phyloP scores from a whole-genome alignment of 2,113 vertebrate genomes.

The Cisticola juncidis region DNA sequence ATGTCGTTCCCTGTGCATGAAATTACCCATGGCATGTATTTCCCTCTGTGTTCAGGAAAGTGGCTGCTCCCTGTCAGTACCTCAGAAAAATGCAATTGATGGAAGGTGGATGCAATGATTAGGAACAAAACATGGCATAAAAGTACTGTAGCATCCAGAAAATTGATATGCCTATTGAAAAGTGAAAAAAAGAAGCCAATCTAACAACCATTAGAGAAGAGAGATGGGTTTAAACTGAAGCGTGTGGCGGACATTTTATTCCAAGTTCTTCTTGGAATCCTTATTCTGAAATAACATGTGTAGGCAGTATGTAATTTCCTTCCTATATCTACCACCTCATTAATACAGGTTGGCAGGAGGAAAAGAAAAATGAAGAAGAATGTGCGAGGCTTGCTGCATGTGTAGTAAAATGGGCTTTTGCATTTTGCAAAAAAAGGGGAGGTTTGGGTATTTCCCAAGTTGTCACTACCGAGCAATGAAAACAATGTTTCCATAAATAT shows the following conservation, averaged over 20 bases:
- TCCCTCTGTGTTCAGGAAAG: neutral
- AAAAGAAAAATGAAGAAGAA: neutral
- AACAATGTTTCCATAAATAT: neutral
- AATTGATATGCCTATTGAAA: neutral
- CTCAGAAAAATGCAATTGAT: neutral
- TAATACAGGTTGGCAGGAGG: slow-evolving; percentile 34
- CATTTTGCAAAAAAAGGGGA: neutral
- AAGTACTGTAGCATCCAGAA: neutral
- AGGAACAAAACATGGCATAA: neutral
- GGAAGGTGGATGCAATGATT: neutral
- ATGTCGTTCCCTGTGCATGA: neutral
- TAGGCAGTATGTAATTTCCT: slow-evolving; percentile 42
- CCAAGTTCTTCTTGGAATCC: neutral
- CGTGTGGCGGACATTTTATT: neutral
- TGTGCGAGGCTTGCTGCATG: neutral
- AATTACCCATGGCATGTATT: neutral
- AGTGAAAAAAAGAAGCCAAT: neutral
- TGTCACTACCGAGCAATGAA: neutral
- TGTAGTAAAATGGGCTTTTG: neutral
- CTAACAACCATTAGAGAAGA: neutral
- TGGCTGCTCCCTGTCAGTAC: neutral
- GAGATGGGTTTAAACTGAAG: neutral
- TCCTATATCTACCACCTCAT: slow-evolving; percentile 2
- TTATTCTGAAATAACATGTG: slow-evolving; percentile 21
- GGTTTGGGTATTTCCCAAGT: neutral